Evolutionary conservation across 2,888 invertebrate species (phyloP), one percentile per base, ranked within the genome.

Genomic region (Octodonta nipae): DNA sequence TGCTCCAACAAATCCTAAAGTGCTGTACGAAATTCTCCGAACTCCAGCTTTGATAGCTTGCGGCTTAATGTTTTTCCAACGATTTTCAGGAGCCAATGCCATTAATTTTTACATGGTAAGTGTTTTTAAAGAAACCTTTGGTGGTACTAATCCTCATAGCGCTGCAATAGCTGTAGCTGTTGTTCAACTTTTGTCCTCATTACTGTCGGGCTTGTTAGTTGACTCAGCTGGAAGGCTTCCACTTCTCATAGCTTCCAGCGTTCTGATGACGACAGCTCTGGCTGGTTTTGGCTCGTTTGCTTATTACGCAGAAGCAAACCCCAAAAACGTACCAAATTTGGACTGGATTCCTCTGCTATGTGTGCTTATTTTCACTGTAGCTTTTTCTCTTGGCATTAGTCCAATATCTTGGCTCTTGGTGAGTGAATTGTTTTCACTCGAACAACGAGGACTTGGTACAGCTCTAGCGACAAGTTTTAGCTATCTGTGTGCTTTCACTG

Each of bases 21-120:
- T 51, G 16, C 35, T 54, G 8, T 33, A 56, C 16, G 62, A 60
- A 29, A 55, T 63, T 37, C 58, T 78, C 13, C 65, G 70, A 46
- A 77, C 78, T 41, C 88, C 89, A 8, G 74, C 85, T 28, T 62
- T 82, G 37, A 81, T 88, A 32, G 82, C 86, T 2, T 80, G 87
- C 53, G 80, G 82, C 12, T 67, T 89, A 43, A 88, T 88, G 86
- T 78, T 87, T 64, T 87, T 89, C 55, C 89, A 88, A 55, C 71
- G 88, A 35, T 79, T 80, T 50, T 79, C 80, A 24, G 86, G 86
- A 8, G 85, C 83, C 17, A 83, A 84, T 48, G 81, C 84, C 28
- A 85, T 86, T 56, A 80, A 78, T 44, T 84, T 83, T 56, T 86
- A 86, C 60, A 83, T 84, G 28, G 87, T 86, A 7, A 76, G 79